Evolutionary conservation across 2,113 vertebrate species (phyloP).

Genomic region (Nycticebus coucang): DNA sequence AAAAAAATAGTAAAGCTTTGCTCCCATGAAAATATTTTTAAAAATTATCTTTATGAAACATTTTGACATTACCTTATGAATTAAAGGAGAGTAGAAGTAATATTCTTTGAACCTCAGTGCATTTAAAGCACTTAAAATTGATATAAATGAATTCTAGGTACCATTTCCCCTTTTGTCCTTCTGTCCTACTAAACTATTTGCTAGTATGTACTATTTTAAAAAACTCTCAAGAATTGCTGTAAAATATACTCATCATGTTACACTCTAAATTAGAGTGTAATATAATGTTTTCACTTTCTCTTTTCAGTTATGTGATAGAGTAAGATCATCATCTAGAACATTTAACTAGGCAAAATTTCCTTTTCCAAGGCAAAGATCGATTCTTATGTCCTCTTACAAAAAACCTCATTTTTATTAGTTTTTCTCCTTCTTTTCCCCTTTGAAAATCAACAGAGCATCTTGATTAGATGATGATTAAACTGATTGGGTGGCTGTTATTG

Average conservation of each 20-base stretch:
- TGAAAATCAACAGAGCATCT: constrained; percentile 60
- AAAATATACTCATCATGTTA: constrained; percentile 47
- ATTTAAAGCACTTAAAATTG: constrained; percentile 67
- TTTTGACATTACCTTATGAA: constrained; percentile 58
- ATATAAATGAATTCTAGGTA: constrained; percentile 66
- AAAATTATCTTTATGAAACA: constrained; percentile 19
- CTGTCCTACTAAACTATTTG: constrained; percentile 51
- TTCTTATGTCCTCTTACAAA: not conserved
- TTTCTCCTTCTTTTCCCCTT: constrained; percentile 47
- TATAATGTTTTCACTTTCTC: constrained; percentile 7
- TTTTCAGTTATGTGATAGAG: constrained; percentile 31
- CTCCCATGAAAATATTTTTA: constrained; percentile 41
- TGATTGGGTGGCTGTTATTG: constrained; percentile 54
- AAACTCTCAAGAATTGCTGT: constrained; percentile 37
- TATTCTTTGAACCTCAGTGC: constrained; percentile 73
- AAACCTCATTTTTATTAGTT: constrained; percentile 36
- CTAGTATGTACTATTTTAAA: constrained; percentile 42
- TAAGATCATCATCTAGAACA: not conserved
- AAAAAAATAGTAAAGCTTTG: constrained; percentile 54
- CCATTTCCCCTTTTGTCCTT: constrained; percentile 23
- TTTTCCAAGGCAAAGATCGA: constrained; percentile 24
- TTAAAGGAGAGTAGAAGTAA: constrained; percentile 62
- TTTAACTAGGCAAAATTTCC: constrained; percentile 21
- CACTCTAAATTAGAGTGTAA: constrained; percentile 6
- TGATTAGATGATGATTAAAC: constrained; percentile 52